Evolutionary conservation across 2,888 invertebrate species (phyloP).

Genomic region (Drosophila barbarae): DNA sequence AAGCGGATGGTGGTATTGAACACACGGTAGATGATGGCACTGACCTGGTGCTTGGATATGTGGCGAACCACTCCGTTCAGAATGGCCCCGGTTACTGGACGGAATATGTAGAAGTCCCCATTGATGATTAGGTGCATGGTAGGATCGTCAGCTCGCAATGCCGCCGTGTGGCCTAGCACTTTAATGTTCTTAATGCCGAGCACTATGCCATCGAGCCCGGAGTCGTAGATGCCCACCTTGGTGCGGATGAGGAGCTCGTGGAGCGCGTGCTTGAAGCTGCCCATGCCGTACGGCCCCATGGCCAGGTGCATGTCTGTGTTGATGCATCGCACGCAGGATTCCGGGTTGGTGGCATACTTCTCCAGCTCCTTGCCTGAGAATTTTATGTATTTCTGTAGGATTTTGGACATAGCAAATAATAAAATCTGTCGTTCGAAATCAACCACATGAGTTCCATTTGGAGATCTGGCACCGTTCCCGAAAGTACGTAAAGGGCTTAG

Average conservation of each 20-base stretch:
- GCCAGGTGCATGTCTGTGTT: constrained; percentile 80
- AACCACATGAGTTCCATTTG: constrained; percentile 53
- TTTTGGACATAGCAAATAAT: constrained; percentile 69
- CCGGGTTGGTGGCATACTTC: constrained; percentile 80
- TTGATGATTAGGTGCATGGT: constrained; percentile 82
- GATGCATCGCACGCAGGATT: constrained; percentile 81
- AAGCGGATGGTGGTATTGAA: constrained; percentile 84
- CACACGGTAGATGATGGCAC: constrained; percentile 83
- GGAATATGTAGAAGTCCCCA: constrained; percentile 84
- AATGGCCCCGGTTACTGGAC: constrained; percentile 81
- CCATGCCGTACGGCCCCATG: constrained; percentile 82
- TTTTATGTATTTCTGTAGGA: constrained; percentile 76
- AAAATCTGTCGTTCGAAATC: constrained; percentile 1
- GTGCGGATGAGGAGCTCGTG: constrained; percentile 78
- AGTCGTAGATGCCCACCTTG: constrained; percentile 81
- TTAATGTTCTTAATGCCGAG: constrained; percentile 83
- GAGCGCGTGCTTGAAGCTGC: constrained; percentile 80
- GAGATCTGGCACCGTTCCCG: constrained; percentile 11
- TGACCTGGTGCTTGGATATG: constrained; percentile 81
- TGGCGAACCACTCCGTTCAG: constrained; percentile 84
- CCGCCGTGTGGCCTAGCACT: constrained; percentile 80
- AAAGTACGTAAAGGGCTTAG: too few species aligned
- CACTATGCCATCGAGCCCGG: constrained; percentile 82
- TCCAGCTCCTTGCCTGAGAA: constrained; percentile 80
- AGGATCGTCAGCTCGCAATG: constrained; percentile 81